A percentile compares a stretch with the other conserved stretches of the same genome.
Evolutionary conservation across 1,140 invertebrate genomes (phyloP).

Genomic region (Physella acuta): DNA sequence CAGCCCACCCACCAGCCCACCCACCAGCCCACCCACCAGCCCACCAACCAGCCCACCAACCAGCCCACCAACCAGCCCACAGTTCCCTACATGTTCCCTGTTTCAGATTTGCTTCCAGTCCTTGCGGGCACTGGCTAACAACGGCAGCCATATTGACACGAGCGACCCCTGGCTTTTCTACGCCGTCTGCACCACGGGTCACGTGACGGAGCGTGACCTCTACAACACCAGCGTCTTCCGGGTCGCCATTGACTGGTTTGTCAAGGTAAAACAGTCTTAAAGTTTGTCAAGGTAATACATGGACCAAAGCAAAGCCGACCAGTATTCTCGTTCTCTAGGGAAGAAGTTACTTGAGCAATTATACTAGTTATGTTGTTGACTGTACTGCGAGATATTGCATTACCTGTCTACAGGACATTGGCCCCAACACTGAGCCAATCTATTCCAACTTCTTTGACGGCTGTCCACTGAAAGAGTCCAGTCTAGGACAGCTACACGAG

Average conservation of each 20-base stretch:
- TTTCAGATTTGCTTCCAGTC: constrained; percentile 27
- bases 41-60: no score
- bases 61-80: no score
- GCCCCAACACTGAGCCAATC: constrained; percentile 9
- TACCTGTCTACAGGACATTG: constrained; percentile 23
- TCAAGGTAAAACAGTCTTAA: constrained; percentile 21
- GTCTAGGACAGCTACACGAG: constrained; percentile 12
- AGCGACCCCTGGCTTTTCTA: constrained; percentile 20
- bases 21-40: no score
- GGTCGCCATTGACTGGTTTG: constrained; percentile 27
- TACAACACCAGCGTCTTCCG: constrained; percentile 3
- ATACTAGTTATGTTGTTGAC: no score
- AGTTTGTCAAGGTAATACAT: no score
- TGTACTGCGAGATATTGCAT: not conserved
- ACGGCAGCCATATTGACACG: constrained; percentile 28
- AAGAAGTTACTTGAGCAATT: no score
- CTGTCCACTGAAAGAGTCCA: not conserved
- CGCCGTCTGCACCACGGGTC: constrained; percentile 27
- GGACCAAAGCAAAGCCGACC: no score
- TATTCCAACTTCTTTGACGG: constrained; percentile 31
- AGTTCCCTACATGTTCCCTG: no score
- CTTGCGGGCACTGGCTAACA: constrained; percentile 24
- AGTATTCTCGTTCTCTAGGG: no score
- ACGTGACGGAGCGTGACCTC: constrained; percentile 16
- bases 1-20: no score